phyloP scores from a whole-genome alignment of 2,888 invertebrate species.

The Trichopoda pennipes region DNA sequence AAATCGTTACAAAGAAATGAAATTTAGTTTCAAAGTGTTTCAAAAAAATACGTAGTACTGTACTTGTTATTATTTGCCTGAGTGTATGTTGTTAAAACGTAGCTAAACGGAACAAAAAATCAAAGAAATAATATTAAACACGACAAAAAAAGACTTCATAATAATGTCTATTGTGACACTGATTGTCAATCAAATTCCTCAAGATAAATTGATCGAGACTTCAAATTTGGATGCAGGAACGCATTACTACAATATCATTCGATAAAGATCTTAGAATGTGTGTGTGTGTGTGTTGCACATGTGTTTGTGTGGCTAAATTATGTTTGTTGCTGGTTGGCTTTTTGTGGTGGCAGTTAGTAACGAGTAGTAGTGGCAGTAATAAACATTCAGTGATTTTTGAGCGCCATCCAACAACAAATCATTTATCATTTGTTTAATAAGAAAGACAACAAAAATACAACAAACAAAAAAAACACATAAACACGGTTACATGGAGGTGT shows the following conservation, averaged over 20 bases:
- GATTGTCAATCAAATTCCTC: constrained; percentile 67
- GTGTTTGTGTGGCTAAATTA: neutral
- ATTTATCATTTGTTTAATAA: constrained; percentile 64
- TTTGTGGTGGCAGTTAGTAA: constrained; percentile 40
- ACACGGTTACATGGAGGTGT: constrained; percentile 56
- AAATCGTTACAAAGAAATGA: too few relatives aligned
- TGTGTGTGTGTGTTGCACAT: constrained; percentile 1
- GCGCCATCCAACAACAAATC: constrained; percentile 57
- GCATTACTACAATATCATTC: constrained; percentile 54
- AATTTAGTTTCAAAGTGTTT: too few relatives aligned
- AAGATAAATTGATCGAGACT: constrained; percentile 58
- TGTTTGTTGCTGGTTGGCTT: constrained; percentile 14
- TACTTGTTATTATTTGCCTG: constrained; percentile 3
- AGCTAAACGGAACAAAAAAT: constrained; percentile 9
- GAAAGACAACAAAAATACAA: too few relatives aligned
- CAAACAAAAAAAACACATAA: constrained; percentile 2
- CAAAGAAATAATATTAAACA: neutral
- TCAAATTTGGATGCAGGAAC: constrained; percentile 60
- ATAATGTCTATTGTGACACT: constrained; percentile 65
- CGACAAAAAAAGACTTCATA: constrained; percentile 55
- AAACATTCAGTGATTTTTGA: constrained; percentile 45
- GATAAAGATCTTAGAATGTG: constrained; percentile 56
- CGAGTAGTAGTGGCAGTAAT: constrained; percentile 8
- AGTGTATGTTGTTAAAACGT: constrained; percentile 5
- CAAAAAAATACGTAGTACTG: too few relatives aligned